Percentiles rank a stretch among this genome's conserved stretches.
Conservation (phyloP, 1,140 invertebrate species). For the Melanaphis sacchari region DNA sequence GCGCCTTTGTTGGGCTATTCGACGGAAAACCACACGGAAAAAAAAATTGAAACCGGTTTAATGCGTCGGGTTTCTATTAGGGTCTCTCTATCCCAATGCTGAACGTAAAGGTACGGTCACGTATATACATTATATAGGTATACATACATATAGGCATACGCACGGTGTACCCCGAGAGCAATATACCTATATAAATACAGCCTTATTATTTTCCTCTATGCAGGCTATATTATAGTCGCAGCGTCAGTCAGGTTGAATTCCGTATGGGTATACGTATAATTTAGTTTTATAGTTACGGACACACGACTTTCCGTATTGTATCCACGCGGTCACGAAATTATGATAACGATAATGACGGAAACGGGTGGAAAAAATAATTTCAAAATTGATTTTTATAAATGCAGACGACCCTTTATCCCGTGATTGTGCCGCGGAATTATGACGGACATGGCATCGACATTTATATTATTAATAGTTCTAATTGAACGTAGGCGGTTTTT, state of each 20-base stretch:
- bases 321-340: not conserved
- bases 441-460: not conserved
- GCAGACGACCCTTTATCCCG: not conserved
- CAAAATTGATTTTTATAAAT: not conserved
- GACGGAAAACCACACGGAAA: slow-evolving; percentile 42
- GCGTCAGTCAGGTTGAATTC: slow-evolving; percentile 49
- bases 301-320: not conserved
- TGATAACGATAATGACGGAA: not conserved
- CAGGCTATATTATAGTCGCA: not conserved
- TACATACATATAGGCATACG: not conserved
- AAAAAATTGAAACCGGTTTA: slow-evolving; percentile 55
- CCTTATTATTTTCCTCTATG: not conserved
- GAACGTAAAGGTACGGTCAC: slow-evolving; percentile 16
- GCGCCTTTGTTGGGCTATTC: slow-evolving; percentile 41
- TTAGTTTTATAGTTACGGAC: not conserved
- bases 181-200: slow-evolving; percentile 1
- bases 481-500: not conserved
- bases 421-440: not conserved
- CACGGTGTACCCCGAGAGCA: slow-evolving; percentile 16
- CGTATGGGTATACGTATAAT: slow-evolving; percentile 15
- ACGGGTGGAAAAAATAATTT: not conserved
- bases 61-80: slow-evolving; percentile 19
- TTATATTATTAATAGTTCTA: not conserved
- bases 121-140: not conserved
- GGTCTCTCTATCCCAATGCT: slow-evolving; percentile 16